A percentile compares a stretch with the other conserved stretches of the same genome.
These are phyloP conservation scores for Drosophila ambigua DNA, from an alignment of 1,140 invertebrate genomes.

Conservation along the genomic window DNA sequence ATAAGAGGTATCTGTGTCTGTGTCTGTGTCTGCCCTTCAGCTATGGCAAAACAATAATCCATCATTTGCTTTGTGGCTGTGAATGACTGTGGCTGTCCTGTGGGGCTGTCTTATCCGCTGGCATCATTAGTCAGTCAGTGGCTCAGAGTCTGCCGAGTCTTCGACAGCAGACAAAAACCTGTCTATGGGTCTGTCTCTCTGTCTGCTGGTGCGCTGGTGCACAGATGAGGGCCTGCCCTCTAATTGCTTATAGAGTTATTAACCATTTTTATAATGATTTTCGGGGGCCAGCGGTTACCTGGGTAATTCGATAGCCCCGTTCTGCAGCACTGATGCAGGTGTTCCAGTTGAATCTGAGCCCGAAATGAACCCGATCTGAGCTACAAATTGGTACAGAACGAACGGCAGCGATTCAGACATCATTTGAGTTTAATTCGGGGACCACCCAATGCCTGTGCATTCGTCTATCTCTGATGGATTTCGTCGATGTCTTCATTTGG, in stretches of 20 bases:
- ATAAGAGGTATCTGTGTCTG: not conserved
- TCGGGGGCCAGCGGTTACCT: constrained; percentile 14
- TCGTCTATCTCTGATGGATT: not conserved
- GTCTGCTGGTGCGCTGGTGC: no score
- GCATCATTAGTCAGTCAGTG: constrained; percentile 67
- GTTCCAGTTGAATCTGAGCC: constrained; percentile 3
- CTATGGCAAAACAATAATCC: constrained; percentile 66
- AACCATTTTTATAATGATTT: constrained; percentile 63
- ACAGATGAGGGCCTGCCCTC: constrained; percentile 20
- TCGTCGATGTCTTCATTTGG: constrained; percentile 29
- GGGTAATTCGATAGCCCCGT: constrained; percentile 47
- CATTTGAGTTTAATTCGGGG: constrained; percentile 25
- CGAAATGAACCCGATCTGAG: constrained; percentile 13
- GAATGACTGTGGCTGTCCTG: constrained; percentile 15
- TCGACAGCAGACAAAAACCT: constrained; percentile 44
- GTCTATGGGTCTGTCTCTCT: not conserved
- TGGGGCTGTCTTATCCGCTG: constrained; percentile 32
- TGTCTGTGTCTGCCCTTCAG: constrained; percentile 9
- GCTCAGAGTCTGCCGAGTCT: constrained; percentile 11
- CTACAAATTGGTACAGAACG: constrained; percentile 41
- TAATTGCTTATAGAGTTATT: constrained; percentile 77
- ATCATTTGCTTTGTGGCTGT: constrained; percentile 50
- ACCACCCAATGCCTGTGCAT: constrained; percentile 24
- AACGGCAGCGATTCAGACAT: constrained; percentile 9
- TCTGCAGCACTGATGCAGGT: constrained; percentile 24